Percentiles rank a stretch among this genome's conserved stretches.
Evolutionary conservation across 2,888 invertebrate species (phyloP).

Genomic region (Mechanitis messenoides): DNA sequence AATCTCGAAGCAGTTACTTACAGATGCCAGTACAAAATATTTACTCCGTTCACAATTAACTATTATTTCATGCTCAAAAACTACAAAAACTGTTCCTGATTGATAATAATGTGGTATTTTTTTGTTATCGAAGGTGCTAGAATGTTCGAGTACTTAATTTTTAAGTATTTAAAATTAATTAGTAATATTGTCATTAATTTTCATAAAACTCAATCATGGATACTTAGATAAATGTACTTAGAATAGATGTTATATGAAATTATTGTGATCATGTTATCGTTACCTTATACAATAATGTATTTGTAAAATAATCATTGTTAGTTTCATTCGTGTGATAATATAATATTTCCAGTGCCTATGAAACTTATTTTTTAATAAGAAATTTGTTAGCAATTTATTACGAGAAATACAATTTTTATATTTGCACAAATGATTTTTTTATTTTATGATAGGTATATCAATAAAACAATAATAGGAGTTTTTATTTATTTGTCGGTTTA

Average conservation of each 20-base stretch:
- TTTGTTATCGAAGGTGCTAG: conserved; percentile 40
- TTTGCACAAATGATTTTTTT: conserved; percentile 37
- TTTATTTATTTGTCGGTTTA: conserved; percentile 31
- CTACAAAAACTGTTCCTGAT: not conserved
- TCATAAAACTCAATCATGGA: not conserved
- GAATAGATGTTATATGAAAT: conserved; percentile 7
- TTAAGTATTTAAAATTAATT: conserved; percentile 36
- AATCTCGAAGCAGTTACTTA: not conserved
- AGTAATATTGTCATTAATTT: conserved; percentile 6
- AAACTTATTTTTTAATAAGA: conserved; percentile 33
- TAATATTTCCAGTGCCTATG: conserved; percentile 46
- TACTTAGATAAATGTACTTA: conserved; percentile 9
- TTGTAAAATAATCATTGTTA: conserved; percentile 27
- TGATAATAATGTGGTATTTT: not conserved
- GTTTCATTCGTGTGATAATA: conserved; percentile 47
- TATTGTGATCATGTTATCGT: conserved; percentile 3
- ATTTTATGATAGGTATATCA: conserved; percentile 30
- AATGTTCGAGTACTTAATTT: conserved; percentile 47
- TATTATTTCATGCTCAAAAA: not conserved
- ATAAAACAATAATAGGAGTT: conserved; percentile 25
- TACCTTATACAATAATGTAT: not conserved
- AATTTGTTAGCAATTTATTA: conserved; percentile 49
- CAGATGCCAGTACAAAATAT: not conserved
- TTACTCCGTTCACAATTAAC: not conserved
- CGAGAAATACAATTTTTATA: conserved; percentile 55